These are phyloP conservation scores for Clivina fossor DNA, from an alignment of 2,888 invertebrate genomes.

Conservation along the genomic window DNA sequence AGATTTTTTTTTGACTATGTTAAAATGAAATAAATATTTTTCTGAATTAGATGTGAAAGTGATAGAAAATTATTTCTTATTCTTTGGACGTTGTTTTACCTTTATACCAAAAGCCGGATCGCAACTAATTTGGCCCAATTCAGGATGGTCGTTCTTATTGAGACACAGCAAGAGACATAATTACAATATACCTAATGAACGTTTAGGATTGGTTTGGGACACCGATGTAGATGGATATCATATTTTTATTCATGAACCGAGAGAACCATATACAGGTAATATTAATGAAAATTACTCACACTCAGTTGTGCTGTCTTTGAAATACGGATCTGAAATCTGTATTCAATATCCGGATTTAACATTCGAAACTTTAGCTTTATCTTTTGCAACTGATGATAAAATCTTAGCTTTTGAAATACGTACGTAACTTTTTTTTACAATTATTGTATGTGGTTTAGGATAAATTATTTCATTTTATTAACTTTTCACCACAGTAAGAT, in stretches of 20 bases:
- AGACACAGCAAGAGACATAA: conserved; percentile 54
- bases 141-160: conserved; percentile 63
- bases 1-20: no score
- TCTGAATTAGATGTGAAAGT: conserved; percentile 60
- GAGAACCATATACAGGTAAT: conserved; percentile 55
- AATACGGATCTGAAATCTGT: no score
- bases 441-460: not conserved
- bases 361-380: no score
- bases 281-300: not conserved
- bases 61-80: conserved; percentile 46
- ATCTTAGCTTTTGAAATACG: no score
- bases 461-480: no score
- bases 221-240: conserved; percentile 57
- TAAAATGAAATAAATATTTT: no score
- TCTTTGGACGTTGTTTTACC: conserved; percentile 64
- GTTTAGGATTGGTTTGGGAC: conserved; percentile 2
- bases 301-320: no score
- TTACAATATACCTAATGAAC: no score
- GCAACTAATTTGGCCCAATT: conserved; percentile 52
- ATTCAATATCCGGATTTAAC: no score
- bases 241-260: conserved; percentile 61
- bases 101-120: conserved; percentile 55
- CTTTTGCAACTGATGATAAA: no score
- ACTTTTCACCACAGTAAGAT: no score
- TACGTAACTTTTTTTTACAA: not conserved